Conservation (phyloP, 64 coral and sea anemone genomes). For the Cladopsammia gracilis region DNA sequence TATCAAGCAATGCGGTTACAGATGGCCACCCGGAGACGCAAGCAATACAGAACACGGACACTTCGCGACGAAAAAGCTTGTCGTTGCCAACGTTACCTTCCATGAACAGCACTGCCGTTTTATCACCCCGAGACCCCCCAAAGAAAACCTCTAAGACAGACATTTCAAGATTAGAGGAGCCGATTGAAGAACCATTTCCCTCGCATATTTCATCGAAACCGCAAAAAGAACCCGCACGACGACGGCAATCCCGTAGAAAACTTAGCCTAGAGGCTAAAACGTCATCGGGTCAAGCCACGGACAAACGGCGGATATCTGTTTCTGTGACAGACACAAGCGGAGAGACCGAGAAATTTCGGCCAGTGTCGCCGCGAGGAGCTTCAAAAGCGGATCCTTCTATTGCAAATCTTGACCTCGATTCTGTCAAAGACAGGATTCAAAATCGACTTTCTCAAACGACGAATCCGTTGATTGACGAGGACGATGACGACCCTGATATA, state of each 20-base stretch:
- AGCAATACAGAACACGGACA: background rate
- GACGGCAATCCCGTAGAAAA: background rate
- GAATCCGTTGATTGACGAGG: background rate
- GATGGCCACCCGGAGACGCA: background rate
- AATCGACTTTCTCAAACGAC: conserved; percentile 56
- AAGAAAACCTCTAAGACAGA: background rate
- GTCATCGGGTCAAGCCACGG: background rate
- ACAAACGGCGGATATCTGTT: background rate
- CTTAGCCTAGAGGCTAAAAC: background rate
- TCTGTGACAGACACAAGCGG: conserved; percentile 24
- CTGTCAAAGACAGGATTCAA: conserved; percentile 81
- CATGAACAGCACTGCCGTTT: background rate
- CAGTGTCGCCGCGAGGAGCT: background rate
- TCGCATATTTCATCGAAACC: background rate
- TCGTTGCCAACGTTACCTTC: conserved; percentile 49
- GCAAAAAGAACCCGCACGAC: background rate
- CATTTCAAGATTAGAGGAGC: background rate
- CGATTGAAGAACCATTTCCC: background rate
- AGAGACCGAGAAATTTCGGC: conserved; percentile 7
- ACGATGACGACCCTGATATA: conserved; percentile 62
- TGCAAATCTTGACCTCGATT: conserved; percentile 54
- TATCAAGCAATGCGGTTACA: background rate
- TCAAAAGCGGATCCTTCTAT: conserved; percentile 53
- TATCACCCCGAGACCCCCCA: background rate
- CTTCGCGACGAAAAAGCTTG: conserved; percentile 27